Evolutionary conservation across 2,797 vertebrate species (phyloP).

Genomic region (Periparus ater): DNA sequence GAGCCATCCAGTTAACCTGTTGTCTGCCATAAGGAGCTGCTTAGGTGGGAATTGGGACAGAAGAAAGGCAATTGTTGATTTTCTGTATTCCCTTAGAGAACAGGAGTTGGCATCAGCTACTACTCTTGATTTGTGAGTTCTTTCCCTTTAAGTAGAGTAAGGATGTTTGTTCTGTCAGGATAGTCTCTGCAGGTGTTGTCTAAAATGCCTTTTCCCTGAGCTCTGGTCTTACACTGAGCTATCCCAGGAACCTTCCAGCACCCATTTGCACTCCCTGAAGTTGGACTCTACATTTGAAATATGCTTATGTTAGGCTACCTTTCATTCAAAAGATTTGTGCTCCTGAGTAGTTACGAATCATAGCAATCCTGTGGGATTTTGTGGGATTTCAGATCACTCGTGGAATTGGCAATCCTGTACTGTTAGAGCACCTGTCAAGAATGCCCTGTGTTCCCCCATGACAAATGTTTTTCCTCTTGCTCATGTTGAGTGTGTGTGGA

Average conservation of each 20-base stretch:
- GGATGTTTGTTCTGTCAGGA: not conserved
- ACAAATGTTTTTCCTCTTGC: not conserved
- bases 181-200: not conserved
- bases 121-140: not conserved
- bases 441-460: not conserved
- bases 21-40: not conserved
- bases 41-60: not conserved
- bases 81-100: not conserved
- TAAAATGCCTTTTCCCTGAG: not conserved
- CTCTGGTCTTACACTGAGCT: not conserved
- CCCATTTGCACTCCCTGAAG: not conserved
- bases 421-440: not conserved
- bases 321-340: not conserved
- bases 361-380: not conserved
- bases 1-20: constrained; percentile 3
- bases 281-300: not conserved
- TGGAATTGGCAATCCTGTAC: not conserved
- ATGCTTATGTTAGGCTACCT: not conserved
- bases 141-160: not conserved
- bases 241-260: not conserved
- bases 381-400: not conserved
- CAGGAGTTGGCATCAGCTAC: not conserved
- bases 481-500: not conserved
- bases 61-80: not conserved
- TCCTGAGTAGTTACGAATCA: not conserved